Conservation (phyloP, 92 coral and sea anemone species). For the Porites cylindrica region DNA sequence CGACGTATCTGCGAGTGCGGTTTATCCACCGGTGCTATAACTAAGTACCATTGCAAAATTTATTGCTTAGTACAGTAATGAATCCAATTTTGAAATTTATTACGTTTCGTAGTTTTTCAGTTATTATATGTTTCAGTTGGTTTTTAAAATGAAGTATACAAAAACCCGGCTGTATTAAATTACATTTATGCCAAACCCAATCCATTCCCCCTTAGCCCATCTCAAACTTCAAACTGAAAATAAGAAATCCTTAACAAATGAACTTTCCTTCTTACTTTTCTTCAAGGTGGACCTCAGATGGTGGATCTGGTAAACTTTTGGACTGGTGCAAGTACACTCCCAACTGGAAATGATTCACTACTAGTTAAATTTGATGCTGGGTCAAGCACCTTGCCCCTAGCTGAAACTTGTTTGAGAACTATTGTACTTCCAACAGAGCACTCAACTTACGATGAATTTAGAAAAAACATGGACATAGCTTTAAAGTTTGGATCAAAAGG, state of each 20-base stretch:
- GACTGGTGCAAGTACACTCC: conserved; percentile 43
- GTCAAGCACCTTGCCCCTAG: conserved; percentile 53
- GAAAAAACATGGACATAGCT: conserved; percentile 70
- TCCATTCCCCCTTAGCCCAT: too few species aligned
- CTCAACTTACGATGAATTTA: conserved; percentile 40
- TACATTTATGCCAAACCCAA: too few species aligned
- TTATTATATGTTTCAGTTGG: too few species aligned
- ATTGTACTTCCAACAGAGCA: conserved; percentile 62
- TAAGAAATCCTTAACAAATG: too few species aligned
- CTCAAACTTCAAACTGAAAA: too few species aligned
- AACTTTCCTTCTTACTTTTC: background rate
- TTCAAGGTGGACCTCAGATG: conserved; percentile 45
- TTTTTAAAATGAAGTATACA: too few species aligned
- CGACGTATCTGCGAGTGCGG: background rate
- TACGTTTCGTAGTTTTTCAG: too few species aligned
- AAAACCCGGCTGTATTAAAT: too few species aligned
- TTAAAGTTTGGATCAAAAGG: conserved; percentile 64
- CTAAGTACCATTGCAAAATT: too few species aligned
- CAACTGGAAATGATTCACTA: conserved; percentile 20
- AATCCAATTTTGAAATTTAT: too few species aligned
- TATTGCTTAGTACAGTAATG: too few species aligned
- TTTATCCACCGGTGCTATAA: background rate
- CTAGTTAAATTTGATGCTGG: conserved; percentile 60
- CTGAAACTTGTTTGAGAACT: conserved; percentile 68
- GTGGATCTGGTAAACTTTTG: conserved; percentile 38